Conservation (phyloP, 2,797 vertebrate genomes). For the Melanogrammus aeglefinus region DNA sequence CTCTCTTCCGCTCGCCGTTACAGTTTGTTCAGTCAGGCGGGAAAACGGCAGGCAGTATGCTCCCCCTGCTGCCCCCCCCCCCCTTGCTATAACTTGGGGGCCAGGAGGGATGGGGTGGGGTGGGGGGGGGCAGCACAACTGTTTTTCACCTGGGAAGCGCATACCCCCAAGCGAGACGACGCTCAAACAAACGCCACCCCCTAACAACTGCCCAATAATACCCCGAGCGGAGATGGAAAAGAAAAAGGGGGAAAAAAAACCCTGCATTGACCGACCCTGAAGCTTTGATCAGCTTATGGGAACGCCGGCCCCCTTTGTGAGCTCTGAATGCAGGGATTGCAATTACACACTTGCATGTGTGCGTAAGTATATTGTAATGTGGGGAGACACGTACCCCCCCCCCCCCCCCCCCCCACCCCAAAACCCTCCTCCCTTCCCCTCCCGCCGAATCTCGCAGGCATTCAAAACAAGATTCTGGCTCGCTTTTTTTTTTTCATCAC, state of each 20-base stretch:
- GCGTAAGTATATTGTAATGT: slow-evolving; percentile 33
- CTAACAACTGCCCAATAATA: slow-evolving; percentile 42
- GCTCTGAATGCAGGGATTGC: slow-evolving; percentile 41
- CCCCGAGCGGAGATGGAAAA: not conserved
- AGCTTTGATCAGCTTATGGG: slow-evolving; percentile 60
- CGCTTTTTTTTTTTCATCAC: too few relatives aligned
- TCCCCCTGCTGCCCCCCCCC: not conserved
- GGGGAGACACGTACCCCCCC: not conserved
- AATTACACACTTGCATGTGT: slow-evolving; percentile 25
- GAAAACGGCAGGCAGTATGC: slow-evolving; percentile 48
- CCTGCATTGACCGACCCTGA: slow-evolving; percentile 27
- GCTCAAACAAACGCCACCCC: slow-evolving; percentile 29
- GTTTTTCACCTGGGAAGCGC: slow-evolving; percentile 62
- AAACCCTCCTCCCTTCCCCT: slow-evolving; percentile 23
- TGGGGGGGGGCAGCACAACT: slow-evolving; percentile 34
- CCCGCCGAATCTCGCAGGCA: not conserved
- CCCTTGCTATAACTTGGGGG: not conserved
- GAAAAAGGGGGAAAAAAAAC: slow-evolving; percentile 16
- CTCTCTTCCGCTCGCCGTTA: slow-evolving; percentile 35
- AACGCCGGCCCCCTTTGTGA: slow-evolving; percentile 52
- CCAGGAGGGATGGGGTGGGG: not conserved
- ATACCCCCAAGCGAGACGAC: slow-evolving; percentile 46
- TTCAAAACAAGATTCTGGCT: not conserved
- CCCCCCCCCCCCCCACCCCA: too few relatives aligned
- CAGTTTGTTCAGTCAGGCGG: slow-evolving; percentile 69